Base-by-base conservation (phyloP, 35 echinoderm and acorn worm species). In the Ptychodera flava region DNA sequence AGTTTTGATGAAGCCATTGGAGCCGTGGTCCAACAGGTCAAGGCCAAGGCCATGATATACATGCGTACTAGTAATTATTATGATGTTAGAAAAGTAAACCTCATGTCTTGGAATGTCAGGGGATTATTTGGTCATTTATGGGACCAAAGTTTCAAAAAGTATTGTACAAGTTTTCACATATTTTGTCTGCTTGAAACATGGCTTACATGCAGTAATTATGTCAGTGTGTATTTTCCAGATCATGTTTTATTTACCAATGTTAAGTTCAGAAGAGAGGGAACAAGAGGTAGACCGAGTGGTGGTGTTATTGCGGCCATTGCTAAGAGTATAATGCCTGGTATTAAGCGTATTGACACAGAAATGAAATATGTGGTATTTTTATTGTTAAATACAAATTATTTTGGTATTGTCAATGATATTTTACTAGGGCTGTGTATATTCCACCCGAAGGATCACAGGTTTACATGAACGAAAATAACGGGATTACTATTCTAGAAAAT, bases 131-230 rank as follows among this genome's bases (percentile, higher is more conserved):
- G 45, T 6, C 45, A 64, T 64, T 64, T 64, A 64, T 64, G 45
- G 45, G 45, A 64, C 45, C 45, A 64, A 64, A 64, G 45, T 64
- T 64, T 64, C 22, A 64, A 12, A 64, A 6, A 64, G 6, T 64
- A 64, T 64, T 64, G 45, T 64, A 64, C 45, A 64, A 64, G 45
- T 64, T 64, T 64, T 64, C 45, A 64, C 45, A 64, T 64, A 64
- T 64, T 64, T 64, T 64, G 45, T 64, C 22, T 64, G 22, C 45
- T 12, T 12, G 45, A 64, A 64, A 64, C 45, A 64, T 64, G 45
- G 45, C 45, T 64, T 64, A 64, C 45, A 6, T 22, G 22, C 22
- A 22, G 22, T 22, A 64, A 12, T 12, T 6, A 64, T 64, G 45
- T 64, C 22, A 64, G 45, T 64, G 45, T 22, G 22, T 64, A 64